These are phyloP conservation scores for Octomys mimax DNA, from an alignment of 2,797 vertebrate genomes.

Conservation along the genomic window DNA sequence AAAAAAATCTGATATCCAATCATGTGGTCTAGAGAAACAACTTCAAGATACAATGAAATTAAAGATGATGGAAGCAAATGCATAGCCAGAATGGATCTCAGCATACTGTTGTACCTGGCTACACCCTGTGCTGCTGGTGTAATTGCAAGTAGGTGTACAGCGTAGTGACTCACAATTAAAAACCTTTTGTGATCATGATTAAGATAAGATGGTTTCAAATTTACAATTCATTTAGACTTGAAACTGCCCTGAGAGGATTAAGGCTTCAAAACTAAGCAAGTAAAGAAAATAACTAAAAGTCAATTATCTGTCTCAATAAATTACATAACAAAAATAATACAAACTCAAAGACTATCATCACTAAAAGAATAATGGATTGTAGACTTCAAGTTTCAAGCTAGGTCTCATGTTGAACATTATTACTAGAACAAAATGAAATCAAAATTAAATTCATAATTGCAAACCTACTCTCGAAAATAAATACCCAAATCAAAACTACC, in stretches of 20 bases:
- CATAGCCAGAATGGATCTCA: background rate
- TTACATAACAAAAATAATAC: background rate
- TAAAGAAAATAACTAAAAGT: slow-evolving; percentile 39
- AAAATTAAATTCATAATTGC: background rate
- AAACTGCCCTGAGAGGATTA: background rate
- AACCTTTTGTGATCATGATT: background rate
- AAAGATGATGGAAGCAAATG: background rate
- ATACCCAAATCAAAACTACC: background rate
- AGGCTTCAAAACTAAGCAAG: background rate
- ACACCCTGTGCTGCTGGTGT: background rate
- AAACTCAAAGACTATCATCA: background rate
- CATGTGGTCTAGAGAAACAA: background rate
- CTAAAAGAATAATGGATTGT: background rate
- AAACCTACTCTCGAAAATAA: background rate
- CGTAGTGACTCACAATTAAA: background rate
- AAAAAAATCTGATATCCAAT: background rate
- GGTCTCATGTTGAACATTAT: background rate
- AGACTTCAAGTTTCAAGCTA: background rate
- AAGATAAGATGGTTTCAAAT: background rate
- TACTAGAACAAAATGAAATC: background rate
- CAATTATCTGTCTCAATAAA: background rate
- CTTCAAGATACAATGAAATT: background rate
- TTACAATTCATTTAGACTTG: background rate
- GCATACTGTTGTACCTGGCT: background rate
- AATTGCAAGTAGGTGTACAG: background rate